Conservation (phyloP, 2,113 vertebrate genomes). For the Microtus richardsoni region DNA sequence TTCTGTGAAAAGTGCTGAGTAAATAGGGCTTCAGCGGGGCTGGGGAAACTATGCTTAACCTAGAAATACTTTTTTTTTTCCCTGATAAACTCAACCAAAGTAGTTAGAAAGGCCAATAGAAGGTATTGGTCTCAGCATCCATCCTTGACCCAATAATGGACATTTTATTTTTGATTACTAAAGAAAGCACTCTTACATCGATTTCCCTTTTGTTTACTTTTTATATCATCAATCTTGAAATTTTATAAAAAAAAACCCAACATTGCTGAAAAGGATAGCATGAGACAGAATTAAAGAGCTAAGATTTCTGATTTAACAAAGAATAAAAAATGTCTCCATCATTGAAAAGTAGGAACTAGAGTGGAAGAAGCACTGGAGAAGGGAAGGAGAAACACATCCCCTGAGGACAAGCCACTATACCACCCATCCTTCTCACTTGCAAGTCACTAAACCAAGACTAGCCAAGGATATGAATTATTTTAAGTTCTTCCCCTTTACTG, state of each 20-base stretch:
- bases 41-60: not conserved
- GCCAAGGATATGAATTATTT: not conserved
- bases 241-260: not conserved
- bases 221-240: not conserved
- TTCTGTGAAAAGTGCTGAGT: not conserved
- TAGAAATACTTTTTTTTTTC: not conserved
- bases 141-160: not conserved
- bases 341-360: not conserved
- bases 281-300: not conserved
- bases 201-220: not conserved
- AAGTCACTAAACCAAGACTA: not conserved
- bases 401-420: not conserved
- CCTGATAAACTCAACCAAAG: not conserved
- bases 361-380: not conserved
- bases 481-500: not conserved
- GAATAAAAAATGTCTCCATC: not conserved
- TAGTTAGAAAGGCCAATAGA: not conserved
- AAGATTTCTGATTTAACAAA: not conserved
- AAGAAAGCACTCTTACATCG: not conserved
- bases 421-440: not conserved
- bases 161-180: not conserved
- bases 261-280: not conserved
- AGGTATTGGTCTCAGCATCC: not conserved
- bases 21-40: not conserved
- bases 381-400: rapidly evolving